Base-by-base conservation (phyloP, 2,888 invertebrate genomes). In the Leuctra nigra region DNA sequence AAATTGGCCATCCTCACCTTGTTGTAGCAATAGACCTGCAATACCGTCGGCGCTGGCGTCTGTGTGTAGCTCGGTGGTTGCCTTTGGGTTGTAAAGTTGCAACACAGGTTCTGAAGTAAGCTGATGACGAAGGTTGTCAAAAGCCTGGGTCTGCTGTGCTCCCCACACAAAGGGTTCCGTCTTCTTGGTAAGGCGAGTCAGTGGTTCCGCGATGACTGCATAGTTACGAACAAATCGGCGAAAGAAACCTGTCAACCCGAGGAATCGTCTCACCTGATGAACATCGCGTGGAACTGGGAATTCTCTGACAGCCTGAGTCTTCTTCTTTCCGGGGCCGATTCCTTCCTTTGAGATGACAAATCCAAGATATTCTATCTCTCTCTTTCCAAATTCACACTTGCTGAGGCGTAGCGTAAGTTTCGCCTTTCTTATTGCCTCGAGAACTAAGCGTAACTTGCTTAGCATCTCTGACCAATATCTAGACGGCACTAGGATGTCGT, bases 231-330 rank as follows among this genome's bases (percentile, higher is more conserved):
- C 59, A 54, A 68, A 68, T 2, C 64, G 25, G 11, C 67, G 53
- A 24, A 68, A 68, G 36, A 62, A 68, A 11, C 64, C 61, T 0
- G 67, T 55, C 1, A 69, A 58, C 0, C 68, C 67, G 0, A 68
- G 22, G 29, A 67, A 68, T 18, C 60, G 63, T n/a, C n/a, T n/a
- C n/a, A n/a, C n/a, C n/a, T n/a, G n/a, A n/a, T n/a, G 36, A 0
- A 59, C 48, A 44, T 66, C 64, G 11, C 0, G 33, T 0, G 66
- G 67, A 1, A 22, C 38, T 2, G 64, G 62, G 33, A 67, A 66
- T 18, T 59, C 41, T 1, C 60, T 25, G 18, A 65, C 55, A 46
- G 67, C 52, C 22, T 13, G n/a, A 54, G 58, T 55, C 63, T 66
- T 62, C 1, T 57, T 55, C 4, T 53, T 54, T 62, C 62, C 63